Evolutionary conservation across 2,797 vertebrate species (phyloP).

Genomic region (Melanotaenia pygmaea): DNA sequence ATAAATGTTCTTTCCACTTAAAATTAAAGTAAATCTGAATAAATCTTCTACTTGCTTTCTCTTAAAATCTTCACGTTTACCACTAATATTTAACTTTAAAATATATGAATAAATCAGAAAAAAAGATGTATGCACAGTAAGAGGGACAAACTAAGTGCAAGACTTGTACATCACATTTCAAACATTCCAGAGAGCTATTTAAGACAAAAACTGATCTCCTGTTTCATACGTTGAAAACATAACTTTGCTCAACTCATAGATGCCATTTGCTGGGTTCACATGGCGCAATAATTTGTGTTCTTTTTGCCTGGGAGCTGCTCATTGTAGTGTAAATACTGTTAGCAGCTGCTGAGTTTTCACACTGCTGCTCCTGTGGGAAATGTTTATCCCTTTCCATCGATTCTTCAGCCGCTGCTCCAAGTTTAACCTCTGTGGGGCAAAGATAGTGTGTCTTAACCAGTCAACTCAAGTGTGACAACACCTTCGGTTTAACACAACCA

Average conservation of each 20-base stretch:
- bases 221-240: slow-evolving; percentile 10
- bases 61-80: background rate
- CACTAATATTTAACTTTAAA: slow-evolving; percentile 19
- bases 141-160: background rate
- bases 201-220: slow-evolving; percentile 24
- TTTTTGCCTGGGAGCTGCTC: slow-evolving; percentile 3
- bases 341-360: slow-evolving; percentile 44
- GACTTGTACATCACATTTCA: slow-evolving; percentile 40
- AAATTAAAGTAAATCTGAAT: background rate
- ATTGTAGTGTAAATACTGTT: slow-evolving; percentile 16
- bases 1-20: slow-evolving; percentile 2
- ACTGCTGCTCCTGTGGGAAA: slow-evolving; percentile 44
- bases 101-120: background rate
- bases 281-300: background rate
- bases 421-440: slow-evolving; percentile 15
- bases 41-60: slow-evolving; percentile 11
- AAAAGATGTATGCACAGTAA: background rate
- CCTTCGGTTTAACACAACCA: slow-evolving; percentile 34
- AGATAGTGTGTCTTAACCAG: slow-evolving; percentile 13
- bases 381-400: slow-evolving; percentile 17
- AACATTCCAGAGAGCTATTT: slow-evolving; percentile 56
- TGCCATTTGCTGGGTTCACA: slow-evolving; percentile 10
- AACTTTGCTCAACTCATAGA: slow-evolving; percentile 4
- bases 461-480: slow-evolving; percentile 17
- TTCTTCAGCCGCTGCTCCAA: slow-evolving; percentile 47